Evolutionary conservation across 1,140 invertebrate genomes (phyloP).

Genomic region (Brachionus calyciflorus): DNA sequence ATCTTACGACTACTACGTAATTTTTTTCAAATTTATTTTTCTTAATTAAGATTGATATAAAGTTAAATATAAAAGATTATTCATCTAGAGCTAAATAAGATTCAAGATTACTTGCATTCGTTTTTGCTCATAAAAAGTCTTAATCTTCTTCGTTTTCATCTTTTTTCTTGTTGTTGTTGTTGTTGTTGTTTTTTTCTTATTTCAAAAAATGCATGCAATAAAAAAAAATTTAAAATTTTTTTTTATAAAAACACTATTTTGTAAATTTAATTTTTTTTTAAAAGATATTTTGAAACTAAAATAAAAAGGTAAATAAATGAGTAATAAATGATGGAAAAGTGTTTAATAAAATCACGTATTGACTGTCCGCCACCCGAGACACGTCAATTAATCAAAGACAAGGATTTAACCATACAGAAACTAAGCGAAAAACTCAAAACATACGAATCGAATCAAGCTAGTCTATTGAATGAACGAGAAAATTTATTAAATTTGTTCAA

Average conservation of each 20-base stretch:
- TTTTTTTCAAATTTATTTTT: neutral
- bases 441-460: neutral
- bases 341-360: slow-evolving; percentile 40
- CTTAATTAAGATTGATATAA: neutral
- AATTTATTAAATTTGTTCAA: slow-evolving; percentile 6
- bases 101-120: neutral
- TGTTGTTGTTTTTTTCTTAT: too few relatives aligned
- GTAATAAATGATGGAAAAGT: neutral
- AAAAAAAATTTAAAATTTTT: too few relatives aligned
- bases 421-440: slow-evolving; percentile 12
- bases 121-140: too few relatives aligned
- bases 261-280: too few relatives aligned
- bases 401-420: slow-evolving; percentile 13
- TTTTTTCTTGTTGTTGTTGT: too few relatives aligned
- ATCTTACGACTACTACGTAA: slow-evolving; percentile 19
- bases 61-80: neutral
- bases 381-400: slow-evolving; percentile 35
- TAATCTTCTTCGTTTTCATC: neutral
- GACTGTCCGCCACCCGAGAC: slow-evolving; percentile 41
- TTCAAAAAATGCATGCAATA: too few relatives aligned
- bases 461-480: neutral
- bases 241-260: too few relatives aligned
- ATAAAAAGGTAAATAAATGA: neutral
- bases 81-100: neutral
- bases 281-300: neutral